Conservation (phyloP, 2,797 vertebrate genomes). For the Pangasius krempfi region DNA sequence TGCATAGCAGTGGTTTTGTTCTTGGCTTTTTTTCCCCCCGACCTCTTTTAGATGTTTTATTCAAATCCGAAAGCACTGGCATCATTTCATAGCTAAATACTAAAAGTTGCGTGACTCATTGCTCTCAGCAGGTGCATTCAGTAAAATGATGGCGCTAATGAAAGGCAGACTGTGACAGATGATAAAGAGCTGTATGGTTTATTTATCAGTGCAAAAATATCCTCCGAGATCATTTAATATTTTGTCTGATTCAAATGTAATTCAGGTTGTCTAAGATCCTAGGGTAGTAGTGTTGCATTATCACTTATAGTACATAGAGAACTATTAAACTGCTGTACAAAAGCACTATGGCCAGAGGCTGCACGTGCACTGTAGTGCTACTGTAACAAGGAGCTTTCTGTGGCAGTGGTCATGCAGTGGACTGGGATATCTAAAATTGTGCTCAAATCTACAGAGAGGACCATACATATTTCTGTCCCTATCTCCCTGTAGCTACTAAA, state of each 20-base stretch:
- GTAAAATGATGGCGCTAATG: conserved; percentile 19
- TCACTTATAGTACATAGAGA: background rate
- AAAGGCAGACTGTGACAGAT: background rate
- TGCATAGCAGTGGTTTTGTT: background rate
- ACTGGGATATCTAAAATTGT: conserved; percentile 13
- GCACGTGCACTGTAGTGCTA: background rate
- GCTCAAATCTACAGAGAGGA: conserved; percentile 13
- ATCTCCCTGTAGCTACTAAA: conserved; percentile 11
- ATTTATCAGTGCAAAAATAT: conserved; percentile 6
- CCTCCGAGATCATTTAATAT: background rate
- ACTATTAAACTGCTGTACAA: background rate
- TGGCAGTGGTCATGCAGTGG: background rate
- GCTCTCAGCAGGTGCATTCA: conserved; percentile 14
- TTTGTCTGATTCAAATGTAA: background rate
- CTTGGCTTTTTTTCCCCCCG: background rate
- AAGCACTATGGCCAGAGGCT: background rate
- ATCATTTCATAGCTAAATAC: conserved; percentile 3
- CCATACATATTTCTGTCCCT: conserved; percentile 20
- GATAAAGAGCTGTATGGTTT: background rate
- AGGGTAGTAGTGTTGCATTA: background rate
- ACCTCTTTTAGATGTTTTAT: background rate
- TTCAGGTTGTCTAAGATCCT: background rate
- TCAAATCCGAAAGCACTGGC: background rate
- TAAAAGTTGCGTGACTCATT: conserved; percentile 16
- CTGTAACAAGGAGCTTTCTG: background rate